Percentiles rank a stretch among this genome's conserved stretches.
Conservation (phyloP, 2,888 invertebrate species). For the Morpho helenor region DNA sequence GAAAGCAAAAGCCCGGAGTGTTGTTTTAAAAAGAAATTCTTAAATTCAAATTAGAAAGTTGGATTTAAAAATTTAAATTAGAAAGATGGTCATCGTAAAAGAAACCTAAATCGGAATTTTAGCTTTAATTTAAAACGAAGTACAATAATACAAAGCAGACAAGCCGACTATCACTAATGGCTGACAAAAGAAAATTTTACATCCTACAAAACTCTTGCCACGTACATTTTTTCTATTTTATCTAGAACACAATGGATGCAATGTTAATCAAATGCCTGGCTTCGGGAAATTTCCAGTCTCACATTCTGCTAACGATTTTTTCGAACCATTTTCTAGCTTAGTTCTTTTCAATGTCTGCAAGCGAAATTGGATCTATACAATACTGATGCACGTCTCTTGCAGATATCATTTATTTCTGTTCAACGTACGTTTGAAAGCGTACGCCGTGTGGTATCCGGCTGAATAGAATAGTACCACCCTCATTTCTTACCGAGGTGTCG, state of each 20-base stretch:
- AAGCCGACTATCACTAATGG: constrained; percentile 2
- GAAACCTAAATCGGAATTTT: not conserved
- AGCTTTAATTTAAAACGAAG: not conserved
- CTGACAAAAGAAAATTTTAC: constrained; percentile 14
- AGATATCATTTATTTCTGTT: constrained; percentile 31
- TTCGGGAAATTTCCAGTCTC: constrained; percentile 18
- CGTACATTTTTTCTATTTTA: constrained; percentile 9
- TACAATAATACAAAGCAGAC: not conserved
- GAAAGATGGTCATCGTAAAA: no score
- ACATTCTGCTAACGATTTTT: constrained; percentile 25
- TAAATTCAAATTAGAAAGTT: no score
- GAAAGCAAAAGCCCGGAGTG: no score
- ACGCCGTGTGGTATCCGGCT: no score
- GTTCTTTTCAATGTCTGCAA: constrained; percentile 41
- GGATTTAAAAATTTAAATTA: no score
- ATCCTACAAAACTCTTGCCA: not conserved
- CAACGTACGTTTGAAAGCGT: no score
- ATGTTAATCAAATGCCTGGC: constrained; percentile 30
- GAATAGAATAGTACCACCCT: no score
- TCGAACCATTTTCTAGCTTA: constrained; percentile 29
- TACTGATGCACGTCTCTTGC: constrained; percentile 36
- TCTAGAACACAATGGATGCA: constrained; percentile 24
- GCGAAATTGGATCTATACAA: constrained; percentile 62
- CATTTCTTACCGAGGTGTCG: no score
- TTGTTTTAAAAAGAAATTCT: no score